Percentiles rank a stretch among this genome's conserved stretches.
Evolutionary conservation across 2,113 vertebrate genomes (phyloP).

Genomic region (Cromileptes altivelis): DNA sequence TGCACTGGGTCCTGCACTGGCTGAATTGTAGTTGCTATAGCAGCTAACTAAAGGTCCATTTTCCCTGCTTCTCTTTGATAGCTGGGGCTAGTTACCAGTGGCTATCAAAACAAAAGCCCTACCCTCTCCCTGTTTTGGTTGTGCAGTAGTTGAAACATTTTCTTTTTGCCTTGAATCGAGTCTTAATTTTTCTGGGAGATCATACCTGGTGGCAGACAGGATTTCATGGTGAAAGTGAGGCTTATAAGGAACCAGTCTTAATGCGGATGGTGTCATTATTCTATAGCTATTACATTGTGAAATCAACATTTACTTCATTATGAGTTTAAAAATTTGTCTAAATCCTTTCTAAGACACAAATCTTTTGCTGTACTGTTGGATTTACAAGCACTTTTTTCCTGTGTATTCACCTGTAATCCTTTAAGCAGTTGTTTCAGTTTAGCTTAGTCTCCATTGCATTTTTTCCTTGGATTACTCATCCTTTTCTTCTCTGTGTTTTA

Average conservation of each 20-base stretch:
- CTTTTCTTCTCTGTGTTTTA: not conserved
- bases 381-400: conserved; percentile 6
- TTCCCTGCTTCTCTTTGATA: no score
- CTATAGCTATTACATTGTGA: not conserved
- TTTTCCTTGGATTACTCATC: not conserved
- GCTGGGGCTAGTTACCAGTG: no score
- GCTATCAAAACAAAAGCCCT: no score
- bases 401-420: conserved; percentile 4
- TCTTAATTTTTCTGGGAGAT: not conserved
- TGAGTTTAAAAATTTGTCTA: not conserved
- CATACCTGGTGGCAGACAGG: not conserved
- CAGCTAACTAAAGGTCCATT: no score
- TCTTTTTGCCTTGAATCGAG: not conserved
- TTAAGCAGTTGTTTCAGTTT: conserved; percentile 14
- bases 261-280: not conserved
- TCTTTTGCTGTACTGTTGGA: conserved; percentile 2
- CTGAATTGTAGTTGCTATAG: no score
- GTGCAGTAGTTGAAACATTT: no score
- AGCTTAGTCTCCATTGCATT: not conserved
- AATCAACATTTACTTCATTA: not conserved
- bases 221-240: not conserved
- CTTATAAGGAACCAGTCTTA: not conserved
- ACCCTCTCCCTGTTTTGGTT: no score
- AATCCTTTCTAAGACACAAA: conserved; percentile 8
- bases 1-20: no score